phyloP scores from a whole-genome alignment of 2,888 invertebrate genomes.

The Rhyacophila evoluta region DNA sequence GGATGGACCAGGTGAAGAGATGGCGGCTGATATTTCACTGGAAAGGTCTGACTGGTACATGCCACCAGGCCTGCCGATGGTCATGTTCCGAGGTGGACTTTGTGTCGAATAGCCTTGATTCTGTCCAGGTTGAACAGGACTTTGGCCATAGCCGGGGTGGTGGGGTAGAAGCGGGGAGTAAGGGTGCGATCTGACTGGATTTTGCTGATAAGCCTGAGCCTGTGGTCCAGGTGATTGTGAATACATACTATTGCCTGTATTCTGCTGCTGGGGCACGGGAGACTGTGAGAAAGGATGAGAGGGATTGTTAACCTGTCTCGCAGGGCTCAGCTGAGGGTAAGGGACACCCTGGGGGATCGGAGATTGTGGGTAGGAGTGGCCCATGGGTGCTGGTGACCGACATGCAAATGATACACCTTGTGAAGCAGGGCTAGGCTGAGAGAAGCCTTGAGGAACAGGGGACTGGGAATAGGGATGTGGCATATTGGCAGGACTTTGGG shows the following conservation, averaged over 20 bases:
- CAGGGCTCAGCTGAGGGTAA: constrained; percentile 62
- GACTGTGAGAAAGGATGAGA: constrained; percentile 57
- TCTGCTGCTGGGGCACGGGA: constrained; percentile 55
- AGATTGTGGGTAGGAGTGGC: constrained; percentile 53
- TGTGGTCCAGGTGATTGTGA: constrained; percentile 57
- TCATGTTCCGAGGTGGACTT: constrained; percentile 58
- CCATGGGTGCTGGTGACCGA: constrained; percentile 48
- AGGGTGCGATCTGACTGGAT: constrained; percentile 58
- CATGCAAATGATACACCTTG: constrained; percentile 55
- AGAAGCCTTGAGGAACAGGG: constrained; percentile 56
- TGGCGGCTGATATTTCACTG: constrained; percentile 83
- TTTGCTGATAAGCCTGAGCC: constrained; percentile 58
- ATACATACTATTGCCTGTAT: constrained; percentile 52
- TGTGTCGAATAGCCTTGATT: constrained; percentile 58
- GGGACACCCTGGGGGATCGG: constrained; percentile 57
- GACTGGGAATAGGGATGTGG: constrained; percentile 54
- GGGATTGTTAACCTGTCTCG: constrained; percentile 55
- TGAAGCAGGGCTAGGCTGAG: constrained; percentile 54
- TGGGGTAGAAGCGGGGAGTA: constrained; percentile 58
- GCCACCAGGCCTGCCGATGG: constrained; percentile 56
- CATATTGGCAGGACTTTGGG: constrained; percentile 54
- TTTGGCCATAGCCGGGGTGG: constrained; percentile 57
- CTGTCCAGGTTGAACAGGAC: constrained; percentile 57
- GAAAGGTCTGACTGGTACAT: constrained; percentile 78
- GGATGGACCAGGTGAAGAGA: constrained; percentile 78